Evolutionary conservation across 1,140 invertebrate genomes (phyloP).

Genomic region (Brachionus calyciflorus): DNA sequence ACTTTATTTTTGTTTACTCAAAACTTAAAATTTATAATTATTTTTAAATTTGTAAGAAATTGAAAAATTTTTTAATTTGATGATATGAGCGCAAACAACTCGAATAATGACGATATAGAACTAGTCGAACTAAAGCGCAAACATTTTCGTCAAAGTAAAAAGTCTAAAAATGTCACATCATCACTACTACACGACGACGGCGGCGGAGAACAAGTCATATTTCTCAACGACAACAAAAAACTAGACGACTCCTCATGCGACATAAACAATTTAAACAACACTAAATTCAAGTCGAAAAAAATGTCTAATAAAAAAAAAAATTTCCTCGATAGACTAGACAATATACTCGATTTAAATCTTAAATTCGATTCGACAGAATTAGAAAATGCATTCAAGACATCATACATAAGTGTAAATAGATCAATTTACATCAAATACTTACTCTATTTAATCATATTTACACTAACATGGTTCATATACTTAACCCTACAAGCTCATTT

Average conservation of each 20-base stretch:
- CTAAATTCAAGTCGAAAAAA: background rate
- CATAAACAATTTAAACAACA: constrained; percentile 8
- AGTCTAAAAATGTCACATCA: constrained; percentile 1
- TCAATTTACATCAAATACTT: constrained; percentile 33
- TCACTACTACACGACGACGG: background rate
- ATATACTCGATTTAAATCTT: constrained; percentile 4
- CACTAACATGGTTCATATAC: background rate
- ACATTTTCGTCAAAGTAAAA: constrained; percentile 23
- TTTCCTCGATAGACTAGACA: background rate
- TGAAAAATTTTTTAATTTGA: background rate
- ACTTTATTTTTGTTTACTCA: too few relatives aligned
- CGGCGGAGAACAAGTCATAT: background rate
- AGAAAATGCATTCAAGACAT: constrained; percentile 21
- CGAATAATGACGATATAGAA: constrained; percentile 6
- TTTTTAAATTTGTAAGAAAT: background rate
- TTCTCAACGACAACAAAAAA: background rate
- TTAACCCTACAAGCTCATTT: background rate
- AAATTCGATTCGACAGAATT: background rate
- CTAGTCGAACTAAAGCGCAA: constrained; percentile 24
- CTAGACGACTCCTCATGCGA: background rate
- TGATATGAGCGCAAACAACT: constrained; percentile 10
- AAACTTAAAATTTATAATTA: too few relatives aligned
- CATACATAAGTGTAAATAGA: constrained; percentile 1
- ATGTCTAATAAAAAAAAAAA: background rate
- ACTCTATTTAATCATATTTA: background rate